Evolutionary conservation across 2,113 vertebrate genomes (phyloP).

Genomic region (Myotis lucifugus): DNA sequence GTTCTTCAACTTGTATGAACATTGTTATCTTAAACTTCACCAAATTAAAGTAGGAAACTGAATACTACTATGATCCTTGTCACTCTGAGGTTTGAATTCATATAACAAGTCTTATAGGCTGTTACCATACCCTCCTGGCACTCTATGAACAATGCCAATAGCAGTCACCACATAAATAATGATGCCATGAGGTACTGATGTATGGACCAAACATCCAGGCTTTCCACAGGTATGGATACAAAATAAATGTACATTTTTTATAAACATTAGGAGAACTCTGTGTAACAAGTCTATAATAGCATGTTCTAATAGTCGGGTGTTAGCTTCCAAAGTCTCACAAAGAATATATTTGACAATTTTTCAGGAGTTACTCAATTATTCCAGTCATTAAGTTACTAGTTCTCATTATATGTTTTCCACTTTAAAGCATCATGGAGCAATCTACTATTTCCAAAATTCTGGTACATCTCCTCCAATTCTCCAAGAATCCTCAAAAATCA

Average conservation of each 20-base stretch:
- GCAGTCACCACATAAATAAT: background rate
- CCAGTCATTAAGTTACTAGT: background rate
- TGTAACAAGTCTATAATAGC: background rate
- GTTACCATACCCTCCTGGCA: background rate
- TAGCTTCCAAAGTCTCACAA: background rate
- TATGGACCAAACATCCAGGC: background rate
- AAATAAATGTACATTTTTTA: background rate
- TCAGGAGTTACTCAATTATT: background rate
- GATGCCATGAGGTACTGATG: background rate
- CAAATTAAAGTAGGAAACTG: background rate
- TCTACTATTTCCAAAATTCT: background rate
- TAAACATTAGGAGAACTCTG: background rate
- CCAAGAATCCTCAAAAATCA: slow-evolving; percentile 7
- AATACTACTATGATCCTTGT: background rate
- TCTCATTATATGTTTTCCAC: background rate
- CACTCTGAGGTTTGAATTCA: background rate
- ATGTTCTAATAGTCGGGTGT: background rate
- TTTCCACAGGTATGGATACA: background rate
- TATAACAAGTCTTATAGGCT: background rate
- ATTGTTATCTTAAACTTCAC: background rate
- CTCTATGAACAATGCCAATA: background rate
- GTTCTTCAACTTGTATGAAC: background rate
- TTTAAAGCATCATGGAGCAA: background rate
- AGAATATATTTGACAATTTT: background rate
- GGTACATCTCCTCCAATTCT: background rate